A percentile compares a stretch with the other conserved stretches of the same genome.
Evolutionary conservation across 1,140 invertebrate species (phyloP).

Genomic region (Temnothorax longispinosus): DNA sequence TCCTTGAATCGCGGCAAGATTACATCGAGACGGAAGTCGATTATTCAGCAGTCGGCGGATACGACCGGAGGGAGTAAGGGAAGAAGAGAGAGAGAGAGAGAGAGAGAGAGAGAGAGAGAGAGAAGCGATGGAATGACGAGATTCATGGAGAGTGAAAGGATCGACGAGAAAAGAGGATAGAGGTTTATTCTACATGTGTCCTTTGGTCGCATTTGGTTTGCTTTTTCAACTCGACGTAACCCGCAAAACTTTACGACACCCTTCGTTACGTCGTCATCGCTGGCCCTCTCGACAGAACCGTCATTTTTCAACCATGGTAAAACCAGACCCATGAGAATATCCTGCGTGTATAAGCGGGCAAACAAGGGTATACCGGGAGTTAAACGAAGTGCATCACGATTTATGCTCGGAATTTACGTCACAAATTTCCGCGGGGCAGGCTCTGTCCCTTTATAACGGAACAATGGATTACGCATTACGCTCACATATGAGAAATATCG

Average conservation of each 20-base stretch:
- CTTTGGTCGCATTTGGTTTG: not conserved
- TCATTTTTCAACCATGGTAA: conserved; percentile 18
- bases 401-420: conserved; percentile 9
- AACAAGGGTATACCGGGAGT: not conserved
- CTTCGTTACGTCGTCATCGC: not conserved
- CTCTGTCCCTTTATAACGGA: not conserved
- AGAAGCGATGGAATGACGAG: not conserved
- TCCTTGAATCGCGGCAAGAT: not conserved
- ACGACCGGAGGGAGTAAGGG: not conserved
- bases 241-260: not conserved
- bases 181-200: not conserved
- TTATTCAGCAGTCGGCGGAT: not conserved
- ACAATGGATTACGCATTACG: conserved; percentile 20
- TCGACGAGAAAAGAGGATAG: not conserved
- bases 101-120: not conserved
- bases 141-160: not conserved
- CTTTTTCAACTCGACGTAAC: not conserved
- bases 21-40: conserved; percentile 9
- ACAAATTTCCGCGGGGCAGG: conserved; percentile 1
- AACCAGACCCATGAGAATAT: not conserved
- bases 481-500: not conserved
- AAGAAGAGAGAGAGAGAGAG: not conserved
- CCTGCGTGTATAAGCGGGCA: not conserved
- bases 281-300: not conserved
- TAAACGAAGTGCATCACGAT: conserved; percentile 1